Evolutionary conservation across 2,888 invertebrate genomes (phyloP), one percentile per base, ranked within the genome.

Genomic region (Caenorhabditis uteleia): DNA sequence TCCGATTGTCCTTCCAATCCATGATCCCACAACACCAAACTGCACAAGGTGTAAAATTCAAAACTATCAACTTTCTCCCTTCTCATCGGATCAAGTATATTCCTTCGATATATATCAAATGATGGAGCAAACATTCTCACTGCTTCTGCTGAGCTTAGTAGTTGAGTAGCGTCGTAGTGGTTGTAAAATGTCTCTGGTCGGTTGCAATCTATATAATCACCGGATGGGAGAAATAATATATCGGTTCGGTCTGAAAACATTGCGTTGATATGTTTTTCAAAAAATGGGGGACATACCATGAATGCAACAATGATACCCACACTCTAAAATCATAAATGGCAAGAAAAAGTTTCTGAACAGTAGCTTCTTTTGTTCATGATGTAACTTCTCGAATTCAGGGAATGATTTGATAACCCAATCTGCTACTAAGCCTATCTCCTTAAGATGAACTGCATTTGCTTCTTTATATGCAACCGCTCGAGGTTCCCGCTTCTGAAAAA

Each of bases 41-140:
- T 58, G 39, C 67, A 69, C 0, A 73, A 43, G 2, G 69, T 67
- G 49, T 62, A 69, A 44, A 73, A 73, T 42, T 73, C 72, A 29
- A 44, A 65, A 39, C 47, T 54, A 25, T 61, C 62, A n/a, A 73
- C 60, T 53, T 59, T 54, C 31, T 62, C 59, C n/a, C 49, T 38
- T 27, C 57, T 27, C 69, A 73, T 69, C 23, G 72, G 72, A 16
- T 68, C 69, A 1, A 73, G 38, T 14, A 73, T 61, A 27, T 73
- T 73, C n/a, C 65, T 23, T 3, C 69, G 43, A 43, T 73, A 73
- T 38, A 73, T 62, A 14, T 60, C 56, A 27, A 73, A 68, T 1
- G 72, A 73, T 0, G 72, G 68, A 8, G 44, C 65, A 20, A 73
- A 73, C 47, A 73, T 61, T 45, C 70, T 62, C 39, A 70, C 60